Evolutionary conservation across 2,797 vertebrate species (phyloP), one percentile per base, ranked within the genome.

Genomic region (Carduelis carduelis): DNA sequence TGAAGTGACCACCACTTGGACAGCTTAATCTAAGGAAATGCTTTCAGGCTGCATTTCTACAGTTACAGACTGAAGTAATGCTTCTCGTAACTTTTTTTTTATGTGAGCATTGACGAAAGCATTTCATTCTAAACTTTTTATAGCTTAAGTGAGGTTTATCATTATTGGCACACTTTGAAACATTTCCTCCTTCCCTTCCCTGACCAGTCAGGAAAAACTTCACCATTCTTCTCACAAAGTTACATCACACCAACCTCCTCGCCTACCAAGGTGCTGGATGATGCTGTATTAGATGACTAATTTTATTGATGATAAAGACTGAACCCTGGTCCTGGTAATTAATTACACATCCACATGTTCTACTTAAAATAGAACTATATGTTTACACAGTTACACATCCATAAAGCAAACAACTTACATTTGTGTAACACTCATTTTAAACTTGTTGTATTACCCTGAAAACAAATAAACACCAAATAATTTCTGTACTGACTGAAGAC

Each of bases 221-320:
- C 61, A 85, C 56, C 49, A 72, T 71, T 90, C 55, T 79, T 79
- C 78, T 39, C 47, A 65, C 32, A 52, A 92, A 76, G 8, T 69
- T 44, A 76, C 69, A 78, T 74, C 76, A 70, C 65, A 52, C 24
- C 34, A 72, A 61, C 44, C 53, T 64, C 64, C 18, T 37, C 2
- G 0, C 3, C 50, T 41, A 49, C 70, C 49, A 83, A 92, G 34
- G 39, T 23, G 28, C 24, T 87, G 81, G 72, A 59, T 46, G 65
- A 77, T 12, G 32, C 61, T 81, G 10, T 20, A 30, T 61, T 61
- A 65, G 37, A 55, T 76, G 69, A 85, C 55, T 86, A 74, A 87
- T 32, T 56, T 88, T 69, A 96, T 1, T 71, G 3, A 23, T 81
- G 89, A 94, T 91, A 95, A 96, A 83, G 79, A 86, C 44, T 64